These are phyloP conservation scores for Ctenicera cuprea DNA, from an alignment of 2,888 invertebrate species.

Conservation along the genomic window DNA sequence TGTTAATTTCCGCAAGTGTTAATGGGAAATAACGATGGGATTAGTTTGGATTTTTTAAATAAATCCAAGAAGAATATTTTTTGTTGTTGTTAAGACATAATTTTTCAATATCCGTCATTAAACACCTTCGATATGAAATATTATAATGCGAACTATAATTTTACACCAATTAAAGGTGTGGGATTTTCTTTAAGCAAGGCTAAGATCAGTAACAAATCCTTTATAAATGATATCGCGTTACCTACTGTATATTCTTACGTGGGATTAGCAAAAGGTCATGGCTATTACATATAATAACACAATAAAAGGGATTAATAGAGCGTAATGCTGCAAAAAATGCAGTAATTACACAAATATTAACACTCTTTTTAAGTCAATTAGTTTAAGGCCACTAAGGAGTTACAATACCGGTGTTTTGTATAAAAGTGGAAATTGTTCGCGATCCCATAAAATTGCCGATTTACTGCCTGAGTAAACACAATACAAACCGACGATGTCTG, in stretches of 20 bases:
- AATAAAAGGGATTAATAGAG: conserved; percentile 1
- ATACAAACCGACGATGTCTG: background rate
- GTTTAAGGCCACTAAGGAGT: no score
- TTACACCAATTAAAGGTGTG: conserved; percentile 17
- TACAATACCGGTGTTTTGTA: background rate
- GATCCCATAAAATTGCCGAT: conserved; percentile 4
- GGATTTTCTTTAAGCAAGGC: conserved; percentile 2
- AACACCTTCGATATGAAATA: background rate
- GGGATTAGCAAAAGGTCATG: background rate
- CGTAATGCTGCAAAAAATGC: background rate
- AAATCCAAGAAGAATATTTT: no score
- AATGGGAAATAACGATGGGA: no score
- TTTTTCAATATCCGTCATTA: no score
- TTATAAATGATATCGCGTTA: background rate
- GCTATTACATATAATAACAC: conserved; percentile 3
- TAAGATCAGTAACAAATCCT: background rate
- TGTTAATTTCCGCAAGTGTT: no score
- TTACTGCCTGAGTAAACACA: conserved; percentile 6
- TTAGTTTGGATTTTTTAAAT: no score
- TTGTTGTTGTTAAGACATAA: no score
- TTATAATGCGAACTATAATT: background rate
- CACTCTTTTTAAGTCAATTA: background rate
- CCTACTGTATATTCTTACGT: conserved; percentile 2
- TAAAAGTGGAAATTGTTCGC: conserved; percentile 6
- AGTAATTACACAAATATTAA: background rate